Conservation (phyloP, 2,888 invertebrate genomes). For the Caenorhabditis sp. region DNA sequence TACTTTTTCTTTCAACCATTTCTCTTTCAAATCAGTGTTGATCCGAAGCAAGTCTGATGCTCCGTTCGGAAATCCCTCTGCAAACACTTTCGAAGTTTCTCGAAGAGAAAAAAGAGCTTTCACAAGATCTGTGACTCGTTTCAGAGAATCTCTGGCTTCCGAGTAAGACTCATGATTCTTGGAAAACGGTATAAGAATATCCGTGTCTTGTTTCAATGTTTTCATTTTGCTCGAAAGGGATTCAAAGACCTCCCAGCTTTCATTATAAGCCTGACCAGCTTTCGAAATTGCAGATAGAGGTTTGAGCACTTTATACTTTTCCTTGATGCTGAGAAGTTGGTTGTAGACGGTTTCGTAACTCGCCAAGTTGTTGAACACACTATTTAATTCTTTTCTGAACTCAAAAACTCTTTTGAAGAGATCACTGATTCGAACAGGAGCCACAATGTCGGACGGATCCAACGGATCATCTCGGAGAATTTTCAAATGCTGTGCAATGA, state of each 20-base stretch:
- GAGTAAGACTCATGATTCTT: background rate
- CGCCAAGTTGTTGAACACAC: background rate
- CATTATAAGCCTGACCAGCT: background rate
- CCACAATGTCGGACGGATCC: background rate
- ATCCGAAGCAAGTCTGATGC: background rate
- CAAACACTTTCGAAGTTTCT: background rate
- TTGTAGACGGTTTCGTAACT: background rate
- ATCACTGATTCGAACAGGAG: background rate
- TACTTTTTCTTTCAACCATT: slow-evolving; percentile 26
- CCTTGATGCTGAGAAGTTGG: background rate
- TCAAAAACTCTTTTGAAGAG: background rate
- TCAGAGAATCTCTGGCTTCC: background rate
- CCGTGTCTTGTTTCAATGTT: background rate
- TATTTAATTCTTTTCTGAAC: background rate
- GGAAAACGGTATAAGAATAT: background rate
- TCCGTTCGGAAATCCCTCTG: slow-evolving; percentile 4
- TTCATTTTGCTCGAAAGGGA: background rate
- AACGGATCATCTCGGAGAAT: background rate
- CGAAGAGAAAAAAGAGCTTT: background rate
- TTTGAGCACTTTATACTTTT: background rate
- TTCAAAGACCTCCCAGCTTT: background rate
- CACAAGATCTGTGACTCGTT: background rate
- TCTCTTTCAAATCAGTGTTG: background rate
- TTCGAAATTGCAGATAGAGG: background rate
- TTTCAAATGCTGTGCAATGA: background rate